A percentile compares a stretch with the other conserved stretches of the same genome.
Conservation (phyloP, 2,113 vertebrate genomes). For the Elanus axillaris region DNA sequence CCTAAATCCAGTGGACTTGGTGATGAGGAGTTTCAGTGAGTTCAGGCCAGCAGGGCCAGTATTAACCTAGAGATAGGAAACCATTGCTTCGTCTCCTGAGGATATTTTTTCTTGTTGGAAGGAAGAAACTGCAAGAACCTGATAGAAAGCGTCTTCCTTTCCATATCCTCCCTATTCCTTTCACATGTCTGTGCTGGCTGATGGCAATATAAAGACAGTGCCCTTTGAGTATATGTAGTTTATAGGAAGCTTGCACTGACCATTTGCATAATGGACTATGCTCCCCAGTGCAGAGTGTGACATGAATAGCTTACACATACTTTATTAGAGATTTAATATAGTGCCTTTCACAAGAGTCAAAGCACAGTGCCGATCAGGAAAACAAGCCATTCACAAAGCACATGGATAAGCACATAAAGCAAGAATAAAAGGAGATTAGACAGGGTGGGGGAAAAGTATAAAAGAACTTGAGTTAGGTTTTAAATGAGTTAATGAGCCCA, state of each 20-base stretch:
- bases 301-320: slow-evolving; percentile 3
- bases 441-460: not conserved
- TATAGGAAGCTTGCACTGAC: not conserved
- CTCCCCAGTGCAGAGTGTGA: slow-evolving; percentile 28
- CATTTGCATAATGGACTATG: slow-evolving; percentile 22
- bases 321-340: slow-evolving; percentile 4
- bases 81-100: not conserved
- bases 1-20: not conserved
- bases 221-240: not conserved
- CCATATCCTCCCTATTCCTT: not conserved
- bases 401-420: not conserved
- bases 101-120: not conserved
- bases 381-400: not conserved
- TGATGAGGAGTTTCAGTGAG: not conserved
- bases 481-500: not conserved
- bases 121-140: not conserved
- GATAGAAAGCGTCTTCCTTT: not conserved
- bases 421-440: slow-evolving; percentile 23
- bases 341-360: slow-evolving; percentile 20
- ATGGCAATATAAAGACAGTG: not conserved
- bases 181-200: not conserved
- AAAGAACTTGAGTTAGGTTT: not conserved
- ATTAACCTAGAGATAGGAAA: not conserved
- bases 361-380: not conserved
- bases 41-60: not conserved